Conservation (phyloP, 2,113 vertebrate species). For the Toxotes jaculatrix region DNA sequence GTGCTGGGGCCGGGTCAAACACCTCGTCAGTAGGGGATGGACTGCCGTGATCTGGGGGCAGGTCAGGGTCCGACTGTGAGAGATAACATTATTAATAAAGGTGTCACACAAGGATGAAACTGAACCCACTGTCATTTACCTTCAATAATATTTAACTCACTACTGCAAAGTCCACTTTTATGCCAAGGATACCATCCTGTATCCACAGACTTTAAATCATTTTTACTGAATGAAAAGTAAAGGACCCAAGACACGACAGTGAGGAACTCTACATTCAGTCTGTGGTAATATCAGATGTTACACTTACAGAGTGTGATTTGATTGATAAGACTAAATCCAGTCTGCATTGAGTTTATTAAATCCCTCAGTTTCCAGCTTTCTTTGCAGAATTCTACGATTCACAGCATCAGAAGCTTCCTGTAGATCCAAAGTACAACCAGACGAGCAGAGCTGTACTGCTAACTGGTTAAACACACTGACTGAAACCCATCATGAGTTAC, state of each 20-base stretch:
- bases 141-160: neutral
- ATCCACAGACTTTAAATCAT: neutral
- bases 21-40: conserved; percentile 89
- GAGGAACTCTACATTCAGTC: no score
- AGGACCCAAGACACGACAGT: no score
- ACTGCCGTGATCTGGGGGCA: conserved; percentile 88
- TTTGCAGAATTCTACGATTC: no score
- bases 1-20: conserved; percentile 81
- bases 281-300: no score
- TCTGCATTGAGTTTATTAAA: no score
- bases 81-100: neutral
- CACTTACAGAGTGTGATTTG: no score
- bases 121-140: neutral
- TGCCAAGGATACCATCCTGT: neutral
- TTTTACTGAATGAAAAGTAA: no score
- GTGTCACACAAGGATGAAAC: neutral
- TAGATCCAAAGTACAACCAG: no score
- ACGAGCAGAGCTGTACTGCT: no score
- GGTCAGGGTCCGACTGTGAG: conserved; percentile 92
- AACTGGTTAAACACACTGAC: neutral
- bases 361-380: no score
- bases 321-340: no score
- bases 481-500: neutral
- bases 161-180: neutral
- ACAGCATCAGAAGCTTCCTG: no score